Conservation (phyloP, 37 sponge, comb jelly and placozoan species). For the Ianthella basta region DNA sequence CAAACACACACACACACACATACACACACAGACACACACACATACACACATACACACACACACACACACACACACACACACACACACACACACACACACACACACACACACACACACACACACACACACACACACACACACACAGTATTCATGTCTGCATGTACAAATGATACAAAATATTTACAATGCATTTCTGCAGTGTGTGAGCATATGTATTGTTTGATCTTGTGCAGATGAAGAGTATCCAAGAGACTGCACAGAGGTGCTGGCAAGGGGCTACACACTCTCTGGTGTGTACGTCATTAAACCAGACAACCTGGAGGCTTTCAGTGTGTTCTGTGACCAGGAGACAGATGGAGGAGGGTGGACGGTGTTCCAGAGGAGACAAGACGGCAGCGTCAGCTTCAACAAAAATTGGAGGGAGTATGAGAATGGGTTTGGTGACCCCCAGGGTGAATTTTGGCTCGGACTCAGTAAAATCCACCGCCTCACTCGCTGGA, state of each 20-base stretch:
- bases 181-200: too few species aligned
- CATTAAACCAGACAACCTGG: slow-evolving; percentile 15
- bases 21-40: slow-evolving; percentile 24
- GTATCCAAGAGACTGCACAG: slow-evolving; percentile 3
- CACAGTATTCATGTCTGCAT: neutral
- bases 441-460: slow-evolving; percentile 12
- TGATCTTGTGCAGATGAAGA: neutral
- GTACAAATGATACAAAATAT: too few species aligned
- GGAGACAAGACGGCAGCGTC: slow-evolving; percentile 8
- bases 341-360: slow-evolving; percentile 35
- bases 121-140: neutral
- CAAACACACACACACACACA: slow-evolving; percentile 26
- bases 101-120: neutral
- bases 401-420: slow-evolving; percentile 6
- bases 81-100: neutral
- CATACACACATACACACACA: slow-evolving; percentile 16
- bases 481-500: slow-evolving; percentile 3
- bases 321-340: slow-evolving; percentile 10
- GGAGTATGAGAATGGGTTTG: slow-evolving; percentile 18
- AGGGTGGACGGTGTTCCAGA: slow-evolving; percentile 35
- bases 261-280: slow-evolving; percentile 14
- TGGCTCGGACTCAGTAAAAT: slow-evolving; percentile 30
- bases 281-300: slow-evolving; percentile 6
- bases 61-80: slow-evolving; percentile 9
- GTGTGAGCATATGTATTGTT: too few species aligned